Base-by-base conservation (phyloP, 2,113 vertebrate genomes). In the Gymnocephalus cernua region DNA sequence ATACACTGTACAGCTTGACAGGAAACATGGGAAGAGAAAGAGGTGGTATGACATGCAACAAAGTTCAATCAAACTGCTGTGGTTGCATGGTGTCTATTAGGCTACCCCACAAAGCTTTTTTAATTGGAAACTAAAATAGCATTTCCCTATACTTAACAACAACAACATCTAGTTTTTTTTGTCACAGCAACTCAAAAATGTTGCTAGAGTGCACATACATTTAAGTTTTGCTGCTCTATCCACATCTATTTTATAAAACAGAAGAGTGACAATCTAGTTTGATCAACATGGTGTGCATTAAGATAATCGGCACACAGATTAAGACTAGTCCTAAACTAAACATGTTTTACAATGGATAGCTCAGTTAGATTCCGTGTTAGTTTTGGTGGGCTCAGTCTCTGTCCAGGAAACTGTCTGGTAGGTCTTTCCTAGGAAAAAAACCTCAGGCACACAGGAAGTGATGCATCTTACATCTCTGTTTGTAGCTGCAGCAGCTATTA, bases 371-470 rank as follows among this genome's bases (percentile, higher is more conserved):
- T 15, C 68, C 25, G n/a, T 35, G 41, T 59, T 48, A 25, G 19
- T 51, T 2, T 66, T 11, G 59, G 13, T 62, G 58, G 27, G 13
- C 13, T 53, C 14, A 32, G 15, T 72, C 41, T 74, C 54, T 78
- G 56, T 64, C 48, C 64, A 29, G 68, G 82, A 85, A 76, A 74
- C 35, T 23, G 64, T 83, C 47, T 74, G 69, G n/a, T 66, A 1
- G 59, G 48, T 44, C 63, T 74, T 69, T 78, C 71, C 35, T 13
- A 10, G 29, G 71, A 65, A 65, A 68, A 62, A 68, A 71, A 44
- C 15, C 25, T 51, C 27, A 62, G 27, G 23, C 53, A 77, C 23
- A 71, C 70, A 82, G 81, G 85, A 85, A 86, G 74, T 75, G 78
- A 83, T 82, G 78, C n/a, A 59, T 62, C 71, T 74, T 48, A 9